Evolutionary conservation across 2,888 invertebrate species (phyloP), one percentile per base, ranked within the genome.

Genomic region (Dicyrtoma fusca): DNA sequence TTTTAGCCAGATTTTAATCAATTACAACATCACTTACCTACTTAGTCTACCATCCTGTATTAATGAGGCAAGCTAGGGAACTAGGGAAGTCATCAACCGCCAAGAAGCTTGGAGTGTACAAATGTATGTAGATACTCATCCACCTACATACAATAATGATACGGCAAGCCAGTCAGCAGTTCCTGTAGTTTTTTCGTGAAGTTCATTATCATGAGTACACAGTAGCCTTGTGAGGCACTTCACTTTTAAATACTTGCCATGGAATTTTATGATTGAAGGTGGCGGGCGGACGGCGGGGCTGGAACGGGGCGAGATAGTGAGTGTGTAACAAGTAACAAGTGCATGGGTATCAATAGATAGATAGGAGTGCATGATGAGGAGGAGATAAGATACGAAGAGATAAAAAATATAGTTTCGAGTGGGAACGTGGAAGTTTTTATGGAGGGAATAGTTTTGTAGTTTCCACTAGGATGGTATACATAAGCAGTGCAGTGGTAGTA

Each of bases 151-250:
- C 4, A 17, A n/a, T 8, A 25, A 23, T 17, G 8, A 34, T 25
- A 14, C 25, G 13, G 23, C 11, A 25, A 25, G 25, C 13, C 49
- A 45, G 45, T 21, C 63, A 3, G 34, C 26, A 23, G 49, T 19
- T 49, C 49, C 21, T 47, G 23, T 55, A 44, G 45, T 10, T 8
- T 13, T 49, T 49, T 49, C 17, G 5, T 21, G n/a, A 21, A 53
- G 51, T 55, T 66, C 66, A 66, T 66, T 66, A 66, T 66, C 66
- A 66, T 66, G 25, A 66, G 53, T n/a, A n/a, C n/a, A n/a, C n/a
- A n/a, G n/a, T 49, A 66, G 66, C 53, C 66, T 66, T 42, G 23
- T 47, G 63, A 47, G 45, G 25, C 47, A 45, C 47, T 23, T 63
- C 21, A 21, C 63, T 47, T 47, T 63, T 63, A 45, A 63, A 47